Percentiles rank a stretch among this genome's conserved stretches.
These are phyloP conservation scores for Orthosia incerta DNA, from an alignment of 2,888 invertebrate genomes.

Conservation along the genomic window DNA sequence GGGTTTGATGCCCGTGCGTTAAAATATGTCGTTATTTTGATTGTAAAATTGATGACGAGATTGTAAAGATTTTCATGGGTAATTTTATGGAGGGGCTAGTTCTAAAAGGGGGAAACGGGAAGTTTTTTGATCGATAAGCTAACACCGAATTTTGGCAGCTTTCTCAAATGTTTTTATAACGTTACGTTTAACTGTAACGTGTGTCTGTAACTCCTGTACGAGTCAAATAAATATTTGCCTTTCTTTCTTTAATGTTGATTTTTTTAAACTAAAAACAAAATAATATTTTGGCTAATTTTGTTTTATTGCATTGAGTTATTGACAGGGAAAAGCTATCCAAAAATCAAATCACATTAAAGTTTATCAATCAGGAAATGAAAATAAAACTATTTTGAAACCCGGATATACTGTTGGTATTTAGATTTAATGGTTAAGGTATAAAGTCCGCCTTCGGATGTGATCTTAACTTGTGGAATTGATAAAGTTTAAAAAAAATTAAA, in stretches of 20 bases:
- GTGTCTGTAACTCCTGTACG: no score
- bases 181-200: not conserved
- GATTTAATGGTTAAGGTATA: no score
- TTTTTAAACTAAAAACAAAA: not conserved
- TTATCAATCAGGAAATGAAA: not conserved
- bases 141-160: not conserved
- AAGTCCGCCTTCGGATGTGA: no score
- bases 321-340: no score
- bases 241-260: not conserved
- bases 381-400: not conserved
- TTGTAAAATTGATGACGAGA: constrained; percentile 70
- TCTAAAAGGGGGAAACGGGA: constrained; percentile 41
- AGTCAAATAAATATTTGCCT: no score
- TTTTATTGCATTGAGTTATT: no score
- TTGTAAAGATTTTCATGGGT: constrained; percentile 68
- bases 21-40: constrained; percentile 71
- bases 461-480: no score
- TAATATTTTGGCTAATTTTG: no score
- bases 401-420: no score
- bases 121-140: constrained; percentile 40
- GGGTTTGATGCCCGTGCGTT: constrained; percentile 66
- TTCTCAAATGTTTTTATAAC: not conserved
- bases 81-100: constrained; percentile 66
- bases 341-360: not conserved
- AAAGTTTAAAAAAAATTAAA: no score